Percentiles rank a stretch among this genome's conserved stretches.
Evolutionary conservation across 2,113 vertebrate genomes (phyloP).

Genomic region (Genyomyrus donnyi): DNA sequence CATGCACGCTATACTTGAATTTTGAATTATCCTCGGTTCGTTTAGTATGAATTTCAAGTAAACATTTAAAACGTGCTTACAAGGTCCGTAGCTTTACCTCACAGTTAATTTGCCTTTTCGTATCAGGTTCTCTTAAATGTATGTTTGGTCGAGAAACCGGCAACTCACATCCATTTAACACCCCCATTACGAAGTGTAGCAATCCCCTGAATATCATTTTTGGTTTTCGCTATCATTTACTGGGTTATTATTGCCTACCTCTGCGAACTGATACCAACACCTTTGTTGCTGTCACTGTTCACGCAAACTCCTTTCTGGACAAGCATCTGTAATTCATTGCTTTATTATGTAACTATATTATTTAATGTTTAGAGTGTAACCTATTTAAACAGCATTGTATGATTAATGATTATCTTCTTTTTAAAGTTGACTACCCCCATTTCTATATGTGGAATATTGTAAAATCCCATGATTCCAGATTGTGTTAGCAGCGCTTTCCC

Average conservation of each 20-base stretch:
- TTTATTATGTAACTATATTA: conserved; percentile 5
- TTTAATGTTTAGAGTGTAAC: neutral
- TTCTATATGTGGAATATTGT: conserved; percentile 3
- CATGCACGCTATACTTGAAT: neutral
- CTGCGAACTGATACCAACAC: conserved; percentile 6
- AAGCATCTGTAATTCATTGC: conserved; percentile 4
- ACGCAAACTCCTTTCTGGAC: neutral
- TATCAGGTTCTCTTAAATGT: neutral
- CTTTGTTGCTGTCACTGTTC: neutral
- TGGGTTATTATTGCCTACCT: conserved; percentile 14
- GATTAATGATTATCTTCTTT: neutral
- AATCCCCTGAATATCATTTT: neutral
- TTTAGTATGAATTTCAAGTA: neutral
- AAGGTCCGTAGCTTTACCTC: neutral
- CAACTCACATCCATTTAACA: neutral
- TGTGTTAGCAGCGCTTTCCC: conserved; percentile 39
- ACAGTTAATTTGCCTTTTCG: neutral
- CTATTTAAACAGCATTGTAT: neutral
- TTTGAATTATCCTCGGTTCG: neutral
- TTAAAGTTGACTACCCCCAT: neutral
- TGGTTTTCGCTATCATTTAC: neutral
- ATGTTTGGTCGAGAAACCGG: neutral
- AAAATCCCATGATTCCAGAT: conserved; percentile 35
- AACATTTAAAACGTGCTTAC: neutral
- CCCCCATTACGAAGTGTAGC: neutral